phyloP scores from a whole-genome alignment of 2,888 invertebrate species.

The Eristalis intricaria region DNA sequence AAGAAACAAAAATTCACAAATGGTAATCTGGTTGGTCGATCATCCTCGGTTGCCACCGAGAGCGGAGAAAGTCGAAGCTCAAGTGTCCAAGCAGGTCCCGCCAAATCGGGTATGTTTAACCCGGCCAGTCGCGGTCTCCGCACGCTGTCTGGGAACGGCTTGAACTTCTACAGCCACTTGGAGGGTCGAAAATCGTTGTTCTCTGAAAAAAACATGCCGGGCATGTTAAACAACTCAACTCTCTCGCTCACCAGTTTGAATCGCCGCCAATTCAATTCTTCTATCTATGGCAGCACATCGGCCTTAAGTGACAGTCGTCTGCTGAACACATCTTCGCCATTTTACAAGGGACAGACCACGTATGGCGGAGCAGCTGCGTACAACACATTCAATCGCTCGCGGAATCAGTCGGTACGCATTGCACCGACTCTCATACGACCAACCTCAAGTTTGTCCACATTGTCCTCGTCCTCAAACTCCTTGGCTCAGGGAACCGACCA shows the following conservation, averaged over 20 bases:
- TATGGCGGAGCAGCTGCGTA: conserved; percentile 89
- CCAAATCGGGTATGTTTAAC: conserved; percentile 73
- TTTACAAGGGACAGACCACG: conserved; percentile 88
- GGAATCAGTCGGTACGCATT: conserved; percentile 74
- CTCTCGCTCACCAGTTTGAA: conserved; percentile 79
- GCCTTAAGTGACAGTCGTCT: conserved; percentile 80
- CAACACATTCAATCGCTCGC: conserved; percentile 80
- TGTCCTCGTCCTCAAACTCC: conserved; percentile 76
- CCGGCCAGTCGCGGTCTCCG: conserved; percentile 73
- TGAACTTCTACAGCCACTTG: conserved; percentile 79
- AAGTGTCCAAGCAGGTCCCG: conserved; percentile 72
- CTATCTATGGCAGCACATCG: conserved; percentile 80
- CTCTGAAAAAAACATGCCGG: conserved; percentile 74
- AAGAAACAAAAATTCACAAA: conserved; percentile 69
- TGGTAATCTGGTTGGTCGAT: conserved; percentile 66
- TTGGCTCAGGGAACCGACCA: conserved; percentile 63
- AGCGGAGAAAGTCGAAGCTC: conserved; percentile 75
- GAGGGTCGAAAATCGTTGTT: conserved; percentile 80
- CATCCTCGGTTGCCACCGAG: conserved; percentile 75
- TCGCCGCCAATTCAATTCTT: conserved; percentile 79
- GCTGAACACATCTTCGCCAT: conserved; percentile 84
- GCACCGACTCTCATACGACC: conserved; percentile 77
- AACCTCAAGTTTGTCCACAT: conserved; percentile 76
- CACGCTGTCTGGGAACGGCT: conserved; percentile 75
- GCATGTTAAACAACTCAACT: conserved; percentile 79